Base-by-base conservation (phyloP, 2,888 invertebrate genomes). In the Drosophila falleni region DNA sequence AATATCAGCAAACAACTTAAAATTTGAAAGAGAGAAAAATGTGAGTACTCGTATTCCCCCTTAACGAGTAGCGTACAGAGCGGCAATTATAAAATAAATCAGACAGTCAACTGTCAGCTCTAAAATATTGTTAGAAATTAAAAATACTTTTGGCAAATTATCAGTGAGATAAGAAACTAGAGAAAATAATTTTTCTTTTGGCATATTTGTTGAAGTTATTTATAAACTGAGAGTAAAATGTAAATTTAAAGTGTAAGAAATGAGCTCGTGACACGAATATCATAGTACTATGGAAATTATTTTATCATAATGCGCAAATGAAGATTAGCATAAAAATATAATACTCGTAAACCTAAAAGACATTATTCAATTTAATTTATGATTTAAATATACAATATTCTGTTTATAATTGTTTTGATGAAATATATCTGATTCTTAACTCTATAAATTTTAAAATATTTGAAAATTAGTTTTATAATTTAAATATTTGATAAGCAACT, bases 151-250 rank as follows among this genome's bases (percentile, higher is more conserved):
- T 50, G 11, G 0, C 13, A 23, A 13, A 29, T 44, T 46, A 53
- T 61, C 35, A 62, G 39, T 26, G 26, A 26, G 37, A 70, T 62
- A 62, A 71, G 41, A 33, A 5, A 31, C 4, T 23, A n/a, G 9
- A 42, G 39, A 51, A 51, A 46, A 13, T 15, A 10, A 37, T 44
- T 6, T 31, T 9, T 44, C 10, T 31, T 9, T 5, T 3, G 5
- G 9, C 46, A 8, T 47, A 37, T 64, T 9, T 41, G 15, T 33
- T 54, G 33, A 47, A 42, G 26, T 50, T 26, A 42, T 54, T 41
- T 16, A 33, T 5, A 16, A 31, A 10, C 9, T 0, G 5, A 0
- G 35, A 54, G 5, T 49, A 26, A 6, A 6, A 15, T 19, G 19
- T 19, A 19, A 19, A 19, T 19, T 19, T 2, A 1, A 19, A 26